Evolutionary conservation across 2,888 invertebrate genomes (phyloP).

Genomic region (Leuctra nigra): DNA sequence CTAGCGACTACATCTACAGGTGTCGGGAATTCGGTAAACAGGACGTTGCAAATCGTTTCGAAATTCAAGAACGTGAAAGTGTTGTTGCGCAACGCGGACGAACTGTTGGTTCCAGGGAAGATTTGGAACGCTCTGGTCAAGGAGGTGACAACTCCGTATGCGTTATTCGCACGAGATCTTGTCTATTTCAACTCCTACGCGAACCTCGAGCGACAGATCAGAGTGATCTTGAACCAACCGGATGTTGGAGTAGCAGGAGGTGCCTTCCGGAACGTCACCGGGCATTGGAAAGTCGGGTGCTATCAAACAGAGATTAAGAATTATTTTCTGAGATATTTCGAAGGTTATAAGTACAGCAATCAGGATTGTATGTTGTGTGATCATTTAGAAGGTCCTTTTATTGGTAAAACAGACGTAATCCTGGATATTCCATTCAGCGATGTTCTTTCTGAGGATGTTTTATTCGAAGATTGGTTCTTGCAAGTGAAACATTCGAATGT

Average conservation of each 20-base stretch:
- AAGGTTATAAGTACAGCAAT: constrained; percentile 34
- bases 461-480: constrained; percentile 36
- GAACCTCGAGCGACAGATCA: constrained; percentile 33
- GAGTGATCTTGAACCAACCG: constrained; percentile 30
- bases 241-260: constrained; percentile 33
- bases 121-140: constrained; percentile 31
- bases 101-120: constrained; percentile 24
- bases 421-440: constrained; percentile 28
- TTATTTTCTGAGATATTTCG: constrained; percentile 32
- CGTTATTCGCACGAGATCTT: constrained; percentile 32
- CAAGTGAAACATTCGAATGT: constrained; percentile 27
- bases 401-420: constrained; percentile 31
- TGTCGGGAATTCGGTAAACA: constrained; percentile 11
- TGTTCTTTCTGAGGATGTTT: constrained; percentile 26
- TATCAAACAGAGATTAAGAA: constrained; percentile 33
- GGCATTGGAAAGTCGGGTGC: constrained; percentile 35
- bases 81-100: neutral
- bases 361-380: constrained; percentile 36
- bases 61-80: constrained; percentile 3
- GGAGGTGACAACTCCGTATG: constrained; percentile 33
- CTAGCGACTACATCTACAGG: constrained; percentile 19
- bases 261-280: constrained; percentile 31
- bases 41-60: neutral
- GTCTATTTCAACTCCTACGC: constrained; percentile 31
- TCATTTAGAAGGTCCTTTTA: constrained; percentile 34